Conservation (phyloP, 2,797 vertebrate genomes). For the Enteromius unitaeniatus region DNA sequence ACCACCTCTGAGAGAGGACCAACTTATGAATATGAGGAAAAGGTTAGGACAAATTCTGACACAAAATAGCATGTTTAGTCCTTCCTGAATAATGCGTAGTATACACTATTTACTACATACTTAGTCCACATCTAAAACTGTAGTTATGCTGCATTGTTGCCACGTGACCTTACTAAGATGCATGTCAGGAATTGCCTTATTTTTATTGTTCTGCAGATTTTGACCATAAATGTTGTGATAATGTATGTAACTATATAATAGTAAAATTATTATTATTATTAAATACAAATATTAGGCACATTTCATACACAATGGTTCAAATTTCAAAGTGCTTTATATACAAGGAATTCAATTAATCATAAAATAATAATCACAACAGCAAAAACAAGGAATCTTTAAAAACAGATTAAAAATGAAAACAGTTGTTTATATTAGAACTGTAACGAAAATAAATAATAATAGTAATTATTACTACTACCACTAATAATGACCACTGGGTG, state of each 20-base stretch:
- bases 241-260: not conserved
- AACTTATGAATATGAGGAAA: conserved; percentile 84
- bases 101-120: not conserved
- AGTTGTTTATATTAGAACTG: not conserved
- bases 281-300: not conserved
- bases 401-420: too few species aligned
- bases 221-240: not conserved
- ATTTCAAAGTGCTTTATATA: too few species aligned
- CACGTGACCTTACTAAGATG: not conserved
- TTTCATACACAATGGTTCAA: too few species aligned
- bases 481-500: conserved; percentile 8
- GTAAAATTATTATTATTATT: not conserved
- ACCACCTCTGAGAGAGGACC: conserved; percentile 79
- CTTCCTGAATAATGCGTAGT: not conserved
- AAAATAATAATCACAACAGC: not conserved
- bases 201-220: not conserved
- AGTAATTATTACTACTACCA: too few species aligned
- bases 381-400: too few species aligned
- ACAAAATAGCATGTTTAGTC: not conserved
- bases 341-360: too few species aligned
- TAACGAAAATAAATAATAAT: not conserved
- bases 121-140: not conserved
- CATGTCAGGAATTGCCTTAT: not conserved
- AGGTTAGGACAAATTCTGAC: conserved; percentile 71
- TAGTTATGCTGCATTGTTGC: not conserved